A percentile compares a stretch with the other conserved stretches of the same genome.
phyloP scores from a whole-genome alignment of 2,113 vertebrate genomes.

The Ariopsis seemanni region DNA sequence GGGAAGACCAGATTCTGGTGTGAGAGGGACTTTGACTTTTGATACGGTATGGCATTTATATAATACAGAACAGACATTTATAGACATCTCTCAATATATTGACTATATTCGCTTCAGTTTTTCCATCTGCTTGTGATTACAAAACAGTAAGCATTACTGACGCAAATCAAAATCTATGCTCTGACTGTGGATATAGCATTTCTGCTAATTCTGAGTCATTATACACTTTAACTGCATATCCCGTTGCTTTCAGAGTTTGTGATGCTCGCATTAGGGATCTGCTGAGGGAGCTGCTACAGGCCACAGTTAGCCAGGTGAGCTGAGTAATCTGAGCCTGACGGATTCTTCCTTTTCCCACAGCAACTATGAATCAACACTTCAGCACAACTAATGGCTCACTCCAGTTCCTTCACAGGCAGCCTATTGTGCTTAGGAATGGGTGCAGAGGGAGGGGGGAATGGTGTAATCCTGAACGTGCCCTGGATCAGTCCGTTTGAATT shows the following conservation, averaged over 20 bases:
- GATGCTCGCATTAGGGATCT: conserved; percentile 69
- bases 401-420: conserved; percentile 75
- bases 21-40: no score
- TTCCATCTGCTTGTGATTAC: conserved; percentile 11
- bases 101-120: background rate
- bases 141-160: conserved; percentile 3
- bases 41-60: background rate
- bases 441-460: conserved; percentile 66
- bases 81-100: background rate
- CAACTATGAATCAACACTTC: conserved; percentile 71
- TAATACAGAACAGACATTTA: background rate
- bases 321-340: conserved; percentile 68
- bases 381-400: conserved; percentile 75
- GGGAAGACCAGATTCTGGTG: no score
- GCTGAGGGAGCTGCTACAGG: conserved; percentile 57
- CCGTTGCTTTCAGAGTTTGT: conserved; percentile 56
- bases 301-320: conserved; percentile 62
- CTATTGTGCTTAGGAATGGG: conserved; percentile 71
- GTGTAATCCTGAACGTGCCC: conserved; percentile 81
- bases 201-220: conserved; percentile 10
- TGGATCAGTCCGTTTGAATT: conserved; percentile 81
- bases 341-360: conserved; percentile 74
- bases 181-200: background rate
- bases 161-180: background rate
- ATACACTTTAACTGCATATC: conserved; percentile 60